Percentiles rank a stretch among this genome's conserved stretches.
Evolutionary conservation across 2,113 vertebrate species (phyloP).

Genomic region (Atherinomorus stipes): DNA sequence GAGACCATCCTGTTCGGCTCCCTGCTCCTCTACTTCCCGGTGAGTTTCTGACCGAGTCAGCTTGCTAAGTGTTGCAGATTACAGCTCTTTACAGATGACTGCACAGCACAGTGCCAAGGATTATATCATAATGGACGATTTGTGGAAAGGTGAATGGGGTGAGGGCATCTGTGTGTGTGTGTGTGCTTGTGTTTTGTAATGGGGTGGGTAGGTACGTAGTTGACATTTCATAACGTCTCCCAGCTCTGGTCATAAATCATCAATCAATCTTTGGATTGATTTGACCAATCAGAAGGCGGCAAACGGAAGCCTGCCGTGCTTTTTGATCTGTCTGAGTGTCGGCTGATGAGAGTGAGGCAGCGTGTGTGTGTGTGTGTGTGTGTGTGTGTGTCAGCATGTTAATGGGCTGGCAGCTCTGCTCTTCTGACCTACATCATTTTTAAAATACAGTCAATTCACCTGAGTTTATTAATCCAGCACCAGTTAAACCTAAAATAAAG

Average conservation of each 20-base stretch:
- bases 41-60: slow-evolving; percentile 79
- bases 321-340: slow-evolving; percentile 23
- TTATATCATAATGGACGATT: slow-evolving; percentile 73
- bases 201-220: background rate
- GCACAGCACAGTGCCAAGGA: slow-evolving; percentile 54
- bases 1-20: slow-evolving; percentile 96
- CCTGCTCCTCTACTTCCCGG: slow-evolving; percentile 96
- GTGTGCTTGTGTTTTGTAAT: slow-evolving; percentile 19
- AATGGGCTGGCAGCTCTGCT: background rate
- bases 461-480: too few relatives aligned
- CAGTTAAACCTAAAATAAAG: background rate
- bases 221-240: slow-evolving; percentile 40
- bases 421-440: background rate
- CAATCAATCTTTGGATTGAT: slow-evolving; percentile 55
- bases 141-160: slow-evolving; percentile 36
- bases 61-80: slow-evolving; percentile 47
- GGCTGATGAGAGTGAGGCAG: slow-evolving; percentile 10
- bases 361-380: slow-evolving; percentile 6
- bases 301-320: slow-evolving; percentile 23
- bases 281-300: slow-evolving; percentile 45
- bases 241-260: slow-evolving; percentile 24
- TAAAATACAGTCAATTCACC: background rate
- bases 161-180: slow-evolving; percentile 24
- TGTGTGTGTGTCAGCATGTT: slow-evolving; percentile 21
- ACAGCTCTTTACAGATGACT: slow-evolving; percentile 73